A percentile compares a stretch with the other conserved stretches of the same genome.
These are phyloP conservation scores for Augochlorella aurata DNA, from an alignment of 2,888 invertebrate species.

Conservation along the genomic window DNA sequence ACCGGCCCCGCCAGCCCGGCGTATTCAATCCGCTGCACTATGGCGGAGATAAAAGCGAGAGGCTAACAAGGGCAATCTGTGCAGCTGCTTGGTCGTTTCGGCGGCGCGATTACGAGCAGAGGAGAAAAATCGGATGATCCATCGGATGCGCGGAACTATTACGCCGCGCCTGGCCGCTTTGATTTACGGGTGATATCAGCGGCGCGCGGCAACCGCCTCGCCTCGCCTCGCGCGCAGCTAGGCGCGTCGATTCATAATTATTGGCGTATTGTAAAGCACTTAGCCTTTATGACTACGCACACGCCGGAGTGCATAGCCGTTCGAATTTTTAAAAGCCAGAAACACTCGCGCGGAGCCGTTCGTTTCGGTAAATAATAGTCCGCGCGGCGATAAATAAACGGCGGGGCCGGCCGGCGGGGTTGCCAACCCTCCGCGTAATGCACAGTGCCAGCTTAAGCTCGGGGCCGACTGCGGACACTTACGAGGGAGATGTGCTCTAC, in stretches of 20 bases:
- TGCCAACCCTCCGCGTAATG: conserved; percentile 40
- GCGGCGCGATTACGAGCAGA: background rate
- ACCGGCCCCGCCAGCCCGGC: too few species aligned
- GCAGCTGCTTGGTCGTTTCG: background rate
- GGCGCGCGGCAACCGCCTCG: background rate
- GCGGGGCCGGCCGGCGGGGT: background rate
- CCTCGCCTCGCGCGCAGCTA: conserved; percentile 1
- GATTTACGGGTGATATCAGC: conserved; percentile 45
- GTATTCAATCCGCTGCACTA: background rate
- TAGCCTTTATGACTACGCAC: conserved; percentile 55
- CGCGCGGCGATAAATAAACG: conserved; percentile 56
- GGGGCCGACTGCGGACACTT: too few species aligned
- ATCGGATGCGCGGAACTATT: conserved; percentile 25
- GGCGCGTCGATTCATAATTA: conserved; percentile 54
- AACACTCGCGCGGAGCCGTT: conserved; percentile 59
- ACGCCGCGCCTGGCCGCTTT: conserved; percentile 6
- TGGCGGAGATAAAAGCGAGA: background rate
- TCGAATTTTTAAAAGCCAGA: conserved; percentile 63
- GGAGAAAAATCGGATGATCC: conserved; percentile 1
- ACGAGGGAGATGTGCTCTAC: too few species aligned
- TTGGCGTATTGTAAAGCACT: conserved; percentile 60
- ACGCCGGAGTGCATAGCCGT: conserved; percentile 41
- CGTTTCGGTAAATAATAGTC: conserved; percentile 58
- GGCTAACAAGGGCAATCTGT: background rate
- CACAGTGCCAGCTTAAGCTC: too few species aligned